Evolutionary conservation across 2,113 vertebrate species (phyloP).

Genomic region (Seriola dumerili): DNA sequence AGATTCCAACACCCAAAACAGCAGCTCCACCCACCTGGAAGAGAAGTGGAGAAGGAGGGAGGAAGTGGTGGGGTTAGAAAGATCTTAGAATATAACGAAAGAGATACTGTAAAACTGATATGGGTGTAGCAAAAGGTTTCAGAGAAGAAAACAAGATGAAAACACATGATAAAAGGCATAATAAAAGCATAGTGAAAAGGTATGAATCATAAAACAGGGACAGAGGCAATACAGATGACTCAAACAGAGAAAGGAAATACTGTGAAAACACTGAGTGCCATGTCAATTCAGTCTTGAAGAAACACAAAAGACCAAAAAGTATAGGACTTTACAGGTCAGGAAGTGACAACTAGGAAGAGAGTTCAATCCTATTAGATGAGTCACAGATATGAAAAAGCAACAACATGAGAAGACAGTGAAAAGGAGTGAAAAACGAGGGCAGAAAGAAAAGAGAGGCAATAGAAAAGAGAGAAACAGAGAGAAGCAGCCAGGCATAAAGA

Average conservation of each 20-base stretch:
- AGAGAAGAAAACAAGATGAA: background rate
- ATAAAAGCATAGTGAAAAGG: background rate
- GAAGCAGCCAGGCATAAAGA: constrained; percentile 9
- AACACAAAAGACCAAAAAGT: background rate
- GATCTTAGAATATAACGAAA: background rate
- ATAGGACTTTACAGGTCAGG: constrained; percentile 5
- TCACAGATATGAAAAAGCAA: background rate
- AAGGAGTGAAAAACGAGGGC: background rate
- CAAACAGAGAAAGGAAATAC: background rate
- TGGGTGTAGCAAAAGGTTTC: background rate
- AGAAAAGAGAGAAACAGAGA: constrained; percentile 14
- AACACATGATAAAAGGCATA: background rate
- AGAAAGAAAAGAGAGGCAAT: constrained; percentile 11
- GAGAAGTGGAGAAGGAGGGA: constrained; percentile 19
- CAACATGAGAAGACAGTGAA: background rate
- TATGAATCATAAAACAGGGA: background rate
- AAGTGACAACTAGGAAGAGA: constrained; percentile 35
- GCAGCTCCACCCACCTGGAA: constrained; percentile 86
- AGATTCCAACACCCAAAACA: constrained; percentile 88
- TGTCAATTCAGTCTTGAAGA: background rate
- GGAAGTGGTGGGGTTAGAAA: background rate
- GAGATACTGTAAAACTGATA: background rate
- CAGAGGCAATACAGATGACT: background rate
- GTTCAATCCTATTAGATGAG: constrained; percentile 24
- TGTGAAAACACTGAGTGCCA: background rate